Percentiles rank a stretch among this genome's conserved stretches.
Evolutionary conservation across 2,888 invertebrate species (phyloP).

Genomic region (Amiota minor): DNA sequence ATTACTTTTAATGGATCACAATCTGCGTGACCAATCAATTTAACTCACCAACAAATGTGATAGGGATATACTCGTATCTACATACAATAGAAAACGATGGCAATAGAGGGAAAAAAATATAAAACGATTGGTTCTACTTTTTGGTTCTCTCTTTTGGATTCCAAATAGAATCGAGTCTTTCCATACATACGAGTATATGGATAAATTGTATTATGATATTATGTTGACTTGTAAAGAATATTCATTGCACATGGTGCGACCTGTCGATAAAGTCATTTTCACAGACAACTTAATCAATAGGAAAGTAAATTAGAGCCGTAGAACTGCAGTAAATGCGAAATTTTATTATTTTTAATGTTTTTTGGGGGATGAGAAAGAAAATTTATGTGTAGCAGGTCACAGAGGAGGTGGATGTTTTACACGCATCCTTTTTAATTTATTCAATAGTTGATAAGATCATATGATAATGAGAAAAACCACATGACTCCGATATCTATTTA

Average conservation of each 20-base stretch:
- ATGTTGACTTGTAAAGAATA: slow-evolving; percentile 34
- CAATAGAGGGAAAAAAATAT: no score
- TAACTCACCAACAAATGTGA: slow-evolving; percentile 46
- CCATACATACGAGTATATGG: no score
- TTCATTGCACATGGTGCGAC: slow-evolving; percentile 11
- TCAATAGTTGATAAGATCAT: no score
- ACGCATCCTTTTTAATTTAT: no score
- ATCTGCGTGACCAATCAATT: slow-evolving; percentile 73
- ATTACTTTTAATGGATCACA: slow-evolving; percentile 73
- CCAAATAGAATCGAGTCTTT: no score
- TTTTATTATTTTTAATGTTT: not conserved
- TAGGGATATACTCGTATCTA: not conserved
- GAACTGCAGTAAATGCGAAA: not conserved
- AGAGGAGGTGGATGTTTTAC: no score
- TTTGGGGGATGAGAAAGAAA: no score
- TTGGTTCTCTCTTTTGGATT: no score
- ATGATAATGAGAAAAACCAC: no score
- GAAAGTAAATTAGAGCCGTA: not conserved
- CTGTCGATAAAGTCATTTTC: slow-evolving; percentile 5
- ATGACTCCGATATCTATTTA: no score
- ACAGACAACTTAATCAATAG: slow-evolving; percentile 60
- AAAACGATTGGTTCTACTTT: slow-evolving; percentile 54
- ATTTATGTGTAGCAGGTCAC: not conserved
- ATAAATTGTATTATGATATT: slow-evolving; percentile 27
- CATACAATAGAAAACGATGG: slow-evolving; percentile 22